Base-by-base conservation (phyloP, 2,797 vertebrate genomes). In the Lutra lutra region DNA sequence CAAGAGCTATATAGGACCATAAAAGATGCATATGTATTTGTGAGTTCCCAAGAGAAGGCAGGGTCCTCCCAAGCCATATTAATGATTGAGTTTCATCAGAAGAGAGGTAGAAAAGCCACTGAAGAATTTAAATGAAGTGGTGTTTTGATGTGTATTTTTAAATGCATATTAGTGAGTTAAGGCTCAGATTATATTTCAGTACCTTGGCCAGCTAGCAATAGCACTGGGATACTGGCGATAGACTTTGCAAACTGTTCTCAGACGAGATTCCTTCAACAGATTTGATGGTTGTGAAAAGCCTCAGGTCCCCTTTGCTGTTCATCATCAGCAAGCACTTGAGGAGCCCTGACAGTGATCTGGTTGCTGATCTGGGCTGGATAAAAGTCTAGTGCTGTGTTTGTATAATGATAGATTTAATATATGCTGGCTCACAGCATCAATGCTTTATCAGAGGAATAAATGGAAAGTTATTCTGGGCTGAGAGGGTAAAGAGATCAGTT, bases 381-480 rank as follows among this genome's bases (percentile, higher is more conserved):
- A 46, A 58, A 66, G 66, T 64, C 80, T 40, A 20, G 48, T 5
- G 27, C 79, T 88, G 6, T 80, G 66, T 94, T 82, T 90, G 85
- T 91, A 43, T 86, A 43, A 15, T 92, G 83, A 94, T 64, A 94
- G 48, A 66, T 54, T 79, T 96, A 96, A 97, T 87, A 48, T 89
- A 95, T 97, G 80, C 89, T 23, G 91, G 95, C 87, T 94, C 89
- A 72, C 27, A 32, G 83, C 79, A 21, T 88, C 79, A 38, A 51
- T 0, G 29, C 96, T 98, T 98, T 90, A 97, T 94, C 83, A 95
- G 92, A 92, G 48, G 87, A 88, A 97, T 89, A 95, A 72, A 91
- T 77, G 86, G 96, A 97, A 98, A 97, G 82, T 97, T 97, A 96
- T 98, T 91, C 83, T 90, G 73, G 72, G 84, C 96, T 96, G 80